Evolutionary conservation across 2,888 invertebrate species (phyloP).

Genomic region (Linnaemya vulpina): DNA sequence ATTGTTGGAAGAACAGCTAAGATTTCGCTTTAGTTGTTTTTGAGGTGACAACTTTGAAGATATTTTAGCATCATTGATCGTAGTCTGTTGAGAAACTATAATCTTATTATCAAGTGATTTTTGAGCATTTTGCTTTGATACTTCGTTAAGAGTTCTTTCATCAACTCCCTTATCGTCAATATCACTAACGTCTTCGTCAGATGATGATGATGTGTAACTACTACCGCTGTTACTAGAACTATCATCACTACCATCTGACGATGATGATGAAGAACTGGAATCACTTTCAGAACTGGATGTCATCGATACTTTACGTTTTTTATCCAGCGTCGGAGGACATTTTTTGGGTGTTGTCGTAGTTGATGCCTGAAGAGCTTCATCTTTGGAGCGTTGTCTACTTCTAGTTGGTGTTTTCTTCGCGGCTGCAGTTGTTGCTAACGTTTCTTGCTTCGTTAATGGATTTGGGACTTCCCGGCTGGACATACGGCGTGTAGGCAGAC

Average conservation of each 20-base stretch:
- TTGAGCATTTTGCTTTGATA: slow-evolving; percentile 76
- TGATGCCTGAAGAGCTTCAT: slow-evolving; percentile 64
- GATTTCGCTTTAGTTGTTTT: slow-evolving; percentile 74
- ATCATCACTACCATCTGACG: slow-evolving; percentile 76
- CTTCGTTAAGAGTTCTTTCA: slow-evolving; percentile 52
- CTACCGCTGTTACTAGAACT: slow-evolving; percentile 77
- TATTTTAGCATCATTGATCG: slow-evolving; percentile 45
- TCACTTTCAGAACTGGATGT: slow-evolving; percentile 80
- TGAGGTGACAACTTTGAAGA: slow-evolving; percentile 73
- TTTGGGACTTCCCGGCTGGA: slow-evolving; percentile 73
- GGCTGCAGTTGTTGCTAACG: slow-evolving; percentile 3
- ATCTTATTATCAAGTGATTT: slow-evolving; percentile 75
- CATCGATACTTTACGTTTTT: slow-evolving; percentile 75
- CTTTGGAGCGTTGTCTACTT: slow-evolving; percentile 77
- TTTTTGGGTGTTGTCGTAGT: slow-evolving; percentile 65
- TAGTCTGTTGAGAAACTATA: slow-evolving; percentile 57
- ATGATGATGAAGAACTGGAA: slow-evolving; percentile 77
- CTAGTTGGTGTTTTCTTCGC: slow-evolving; percentile 65
- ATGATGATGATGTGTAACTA: slow-evolving; percentile 75
- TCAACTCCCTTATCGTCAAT: slow-evolving; percentile 69
- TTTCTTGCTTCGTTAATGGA: slow-evolving; percentile 25
- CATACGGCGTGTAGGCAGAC: slow-evolving; percentile 73
- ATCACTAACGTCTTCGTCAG: slow-evolving; percentile 72
- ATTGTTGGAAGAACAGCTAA: slow-evolving; percentile 71
- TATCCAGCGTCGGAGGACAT: slow-evolving; percentile 70